These are phyloP conservation scores for Thunnus albacares DNA, from an alignment of 2,797 vertebrate genomes.

Conservation along the genomic window DNA sequence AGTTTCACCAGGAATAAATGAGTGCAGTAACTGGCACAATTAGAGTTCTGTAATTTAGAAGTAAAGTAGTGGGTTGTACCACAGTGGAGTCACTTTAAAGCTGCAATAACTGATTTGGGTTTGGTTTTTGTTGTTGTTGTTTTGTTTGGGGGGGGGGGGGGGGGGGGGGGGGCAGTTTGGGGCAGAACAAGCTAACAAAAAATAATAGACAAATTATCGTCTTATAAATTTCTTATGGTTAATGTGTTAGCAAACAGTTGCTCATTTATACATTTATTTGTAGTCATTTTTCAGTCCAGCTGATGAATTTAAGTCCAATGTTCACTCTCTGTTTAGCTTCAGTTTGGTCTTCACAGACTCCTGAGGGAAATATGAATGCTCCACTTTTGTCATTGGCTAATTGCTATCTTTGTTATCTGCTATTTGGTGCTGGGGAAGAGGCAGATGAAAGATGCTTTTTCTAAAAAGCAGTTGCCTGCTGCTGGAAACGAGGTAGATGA, in stretches of 20 bases:
- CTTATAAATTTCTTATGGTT: no score
- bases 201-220: neutral
- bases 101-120: neutral
- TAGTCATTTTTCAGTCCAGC: no score
- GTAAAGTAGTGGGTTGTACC: neutral
- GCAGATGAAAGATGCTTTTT: neutral
- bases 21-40: constrained; percentile 1
- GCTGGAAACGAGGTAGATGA: neutral
- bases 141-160: no score
- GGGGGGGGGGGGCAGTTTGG: no score
- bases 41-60: neutral
- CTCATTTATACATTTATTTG: no score
- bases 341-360: no score
- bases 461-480: neutral
- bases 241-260: no score
- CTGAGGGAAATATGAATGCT: neutral
- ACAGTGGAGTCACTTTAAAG: neutral
- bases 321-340: no score
- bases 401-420: neutral
- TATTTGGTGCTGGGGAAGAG: neutral
- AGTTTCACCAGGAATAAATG: constrained; percentile 23
- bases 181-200: neutral
- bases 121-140: no score
- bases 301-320: no score
- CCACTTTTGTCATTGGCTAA: neutral